Percentiles rank a stretch among this genome's conserved stretches.
These are phyloP conservation scores for Gopherus evgoodei DNA, from an alignment of 2,113 vertebrate species.

Conservation along the genomic window DNA sequence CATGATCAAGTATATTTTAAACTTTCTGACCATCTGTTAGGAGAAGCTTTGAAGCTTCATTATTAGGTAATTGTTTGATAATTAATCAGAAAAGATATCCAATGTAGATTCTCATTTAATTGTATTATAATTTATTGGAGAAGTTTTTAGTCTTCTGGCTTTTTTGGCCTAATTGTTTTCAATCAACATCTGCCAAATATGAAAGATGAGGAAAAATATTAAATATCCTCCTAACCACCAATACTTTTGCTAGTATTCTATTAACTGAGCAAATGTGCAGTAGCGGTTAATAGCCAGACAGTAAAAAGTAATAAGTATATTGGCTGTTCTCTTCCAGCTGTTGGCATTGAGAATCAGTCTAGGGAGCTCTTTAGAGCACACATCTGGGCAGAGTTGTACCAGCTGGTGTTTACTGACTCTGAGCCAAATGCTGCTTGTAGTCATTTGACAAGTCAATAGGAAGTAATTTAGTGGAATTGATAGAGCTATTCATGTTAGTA, in stretches of 20 bases:
- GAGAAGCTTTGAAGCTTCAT: conserved; percentile 57
- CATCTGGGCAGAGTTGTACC: conserved; percentile 42
- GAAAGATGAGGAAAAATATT: conserved; percentile 20
- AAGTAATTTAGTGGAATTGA: background rate
- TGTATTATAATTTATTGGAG: conserved; percentile 42
- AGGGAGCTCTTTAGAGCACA: conserved; percentile 32
- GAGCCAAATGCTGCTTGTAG: conserved; percentile 3
- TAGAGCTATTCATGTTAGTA: background rate
- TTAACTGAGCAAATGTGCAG: conserved; percentile 46
- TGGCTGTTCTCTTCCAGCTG: conserved; percentile 62
- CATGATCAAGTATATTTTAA: conserved; percentile 61
- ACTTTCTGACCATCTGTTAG: conserved; percentile 71
- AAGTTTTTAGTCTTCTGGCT: conserved; percentile 57
- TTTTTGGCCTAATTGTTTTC: conserved; percentile 59
- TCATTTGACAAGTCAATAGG: background rate
- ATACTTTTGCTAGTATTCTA: conserved; percentile 2
- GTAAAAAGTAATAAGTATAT: conserved; percentile 43
- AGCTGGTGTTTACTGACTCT: conserved; percentile 63
- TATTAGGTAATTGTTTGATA: conserved; percentile 68
- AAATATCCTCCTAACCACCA: background rate
- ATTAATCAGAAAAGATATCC: conserved; percentile 57
- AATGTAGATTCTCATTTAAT: conserved; percentile 61
- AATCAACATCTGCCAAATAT: conserved; percentile 59
- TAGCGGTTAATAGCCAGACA: conserved; percentile 47
- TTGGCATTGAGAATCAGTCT: conserved; percentile 47